phyloP scores from a whole-genome alignment of 2,797 vertebrate species.

The Manis crassicaudata region DNA sequence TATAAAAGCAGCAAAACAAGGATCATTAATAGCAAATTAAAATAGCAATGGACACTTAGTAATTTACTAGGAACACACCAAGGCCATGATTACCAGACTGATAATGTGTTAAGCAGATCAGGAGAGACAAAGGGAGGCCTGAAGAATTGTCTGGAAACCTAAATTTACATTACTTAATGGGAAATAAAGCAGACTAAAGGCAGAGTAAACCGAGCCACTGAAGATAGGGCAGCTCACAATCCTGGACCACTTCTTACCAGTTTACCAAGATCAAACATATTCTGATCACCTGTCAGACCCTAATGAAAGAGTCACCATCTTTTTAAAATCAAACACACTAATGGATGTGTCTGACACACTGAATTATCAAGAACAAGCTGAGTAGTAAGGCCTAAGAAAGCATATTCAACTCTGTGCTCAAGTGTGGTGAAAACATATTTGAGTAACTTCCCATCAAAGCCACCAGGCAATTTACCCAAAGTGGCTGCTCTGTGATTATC shows the following conservation, averaged over 20 bases:
- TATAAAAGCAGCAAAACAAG: neutral
- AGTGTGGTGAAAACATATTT: neutral
- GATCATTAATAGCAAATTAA: neutral
- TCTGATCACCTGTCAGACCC: neutral
- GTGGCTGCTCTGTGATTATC: neutral
- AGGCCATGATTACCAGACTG: neutral
- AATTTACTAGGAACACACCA: neutral
- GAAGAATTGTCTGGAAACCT: neutral
- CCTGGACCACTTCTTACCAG: neutral
- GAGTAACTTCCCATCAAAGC: neutral
- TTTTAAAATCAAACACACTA: neutral
- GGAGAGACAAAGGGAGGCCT: neutral
- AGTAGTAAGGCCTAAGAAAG: neutral
- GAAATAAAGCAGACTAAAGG: neutral
- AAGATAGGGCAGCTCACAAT: neutral
- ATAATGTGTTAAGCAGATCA: neutral
- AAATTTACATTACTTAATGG: neutral
- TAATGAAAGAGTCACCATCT: neutral
- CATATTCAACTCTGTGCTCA: neutral
- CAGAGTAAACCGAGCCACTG: neutral
- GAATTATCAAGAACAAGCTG: neutral
- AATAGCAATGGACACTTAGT: neutral
- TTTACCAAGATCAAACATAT: neutral
- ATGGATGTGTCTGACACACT: neutral
- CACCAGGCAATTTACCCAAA: neutral